Percentiles rank a stretch among this genome's conserved stretches.
Evolutionary conservation across 2,888 invertebrate species (phyloP).

Genomic region (Hirtodrosophila trivittata): DNA sequence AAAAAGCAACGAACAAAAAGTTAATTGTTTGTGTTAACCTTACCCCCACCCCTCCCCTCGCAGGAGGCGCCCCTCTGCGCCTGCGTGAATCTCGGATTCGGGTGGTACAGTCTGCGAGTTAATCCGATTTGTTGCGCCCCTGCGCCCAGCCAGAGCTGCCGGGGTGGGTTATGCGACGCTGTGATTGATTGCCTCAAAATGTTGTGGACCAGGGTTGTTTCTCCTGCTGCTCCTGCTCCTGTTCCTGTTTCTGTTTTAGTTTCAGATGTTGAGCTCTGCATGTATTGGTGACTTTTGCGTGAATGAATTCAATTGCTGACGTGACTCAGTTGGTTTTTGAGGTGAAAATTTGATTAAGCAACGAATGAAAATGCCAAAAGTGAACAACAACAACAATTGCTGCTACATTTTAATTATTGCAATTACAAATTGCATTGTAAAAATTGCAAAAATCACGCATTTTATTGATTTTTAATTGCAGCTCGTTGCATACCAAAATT

Average conservation of each 20-base stretch:
- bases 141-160: constrained; percentile 24
- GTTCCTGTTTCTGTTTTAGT: neutral
- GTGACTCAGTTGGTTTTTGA: constrained; percentile 45
- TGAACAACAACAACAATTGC: constrained; percentile 8
- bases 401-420: constrained; percentile 74
- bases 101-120: constrained; percentile 73
- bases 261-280: neutral
- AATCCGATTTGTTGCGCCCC: constrained; percentile 76
- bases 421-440: constrained; percentile 75
- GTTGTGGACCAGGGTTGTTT: constrained; percentile 58
- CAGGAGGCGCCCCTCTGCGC: constrained; percentile 47
- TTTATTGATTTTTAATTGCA: constrained; percentile 81
- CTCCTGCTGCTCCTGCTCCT: constrained; percentile 9
- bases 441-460: constrained; percentile 79
- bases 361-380: constrained; percentile 5
- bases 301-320: constrained; percentile 50
- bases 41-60: constrained; percentile 24
- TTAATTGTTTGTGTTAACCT: constrained; percentile 66
- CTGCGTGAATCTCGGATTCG: constrained; percentile 63
- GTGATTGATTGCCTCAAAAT: constrained; percentile 71
- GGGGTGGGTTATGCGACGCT: constrained; percentile 73
- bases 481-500: constrained; percentile 74
- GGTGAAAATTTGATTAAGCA: constrained; percentile 75
- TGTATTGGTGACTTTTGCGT: constrained; percentile 1
- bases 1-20: constrained; percentile 51